A percentile compares a stretch with the other conserved stretches of the same genome.
Conservation (phyloP, 1,140 invertebrate species). For the Drosophila bocki region DNA sequence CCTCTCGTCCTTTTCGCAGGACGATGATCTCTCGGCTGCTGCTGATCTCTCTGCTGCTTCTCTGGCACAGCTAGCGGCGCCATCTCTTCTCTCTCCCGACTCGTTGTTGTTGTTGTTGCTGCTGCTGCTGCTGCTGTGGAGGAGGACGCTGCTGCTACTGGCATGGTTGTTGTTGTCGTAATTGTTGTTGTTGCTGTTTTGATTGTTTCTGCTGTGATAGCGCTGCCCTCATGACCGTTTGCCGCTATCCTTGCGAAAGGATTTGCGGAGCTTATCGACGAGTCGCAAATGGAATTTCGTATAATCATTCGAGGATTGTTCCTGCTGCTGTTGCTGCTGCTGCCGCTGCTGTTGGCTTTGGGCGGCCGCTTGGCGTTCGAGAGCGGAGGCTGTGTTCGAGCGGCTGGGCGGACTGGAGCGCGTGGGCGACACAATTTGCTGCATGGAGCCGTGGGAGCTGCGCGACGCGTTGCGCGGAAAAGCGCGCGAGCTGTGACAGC, state of each 20-base stretch:
- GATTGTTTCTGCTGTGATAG: constrained; percentile 23
- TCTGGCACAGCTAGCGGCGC: background rate
- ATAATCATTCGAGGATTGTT: constrained; percentile 87
- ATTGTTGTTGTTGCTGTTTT: constrained; percentile 31
- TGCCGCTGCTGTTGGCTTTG: constrained; percentile 84
- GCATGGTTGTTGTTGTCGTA: constrained; percentile 36
- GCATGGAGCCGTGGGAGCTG: constrained; percentile 87
- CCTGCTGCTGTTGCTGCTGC: constrained; percentile 86
- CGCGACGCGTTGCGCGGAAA: constrained; percentile 87
- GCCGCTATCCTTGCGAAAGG: constrained; percentile 89
- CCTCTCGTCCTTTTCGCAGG: background rate
- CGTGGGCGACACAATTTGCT: constrained; percentile 88
- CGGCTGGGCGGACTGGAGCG: constrained; percentile 85
- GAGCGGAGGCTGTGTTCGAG: constrained; percentile 63
- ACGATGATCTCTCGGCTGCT: constrained; percentile 1
- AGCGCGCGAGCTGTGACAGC: constrained; percentile 69
- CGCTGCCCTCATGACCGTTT: constrained; percentile 84
- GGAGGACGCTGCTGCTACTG: constrained; percentile 14
- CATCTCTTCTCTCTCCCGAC: constrained; percentile 16
- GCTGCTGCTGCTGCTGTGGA: constrained; percentile 1
- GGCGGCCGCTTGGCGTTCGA: constrained; percentile 86
- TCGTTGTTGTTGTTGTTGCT: constrained; percentile 34
- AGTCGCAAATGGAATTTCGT: constrained; percentile 94
- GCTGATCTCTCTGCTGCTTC: background rate
- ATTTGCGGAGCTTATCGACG: constrained; percentile 93